Percentiles rank a stretch among this genome's conserved stretches.
phyloP scores from a whole-genome alignment of 2,888 invertebrate genomes.

The Phengaris arion region DNA sequence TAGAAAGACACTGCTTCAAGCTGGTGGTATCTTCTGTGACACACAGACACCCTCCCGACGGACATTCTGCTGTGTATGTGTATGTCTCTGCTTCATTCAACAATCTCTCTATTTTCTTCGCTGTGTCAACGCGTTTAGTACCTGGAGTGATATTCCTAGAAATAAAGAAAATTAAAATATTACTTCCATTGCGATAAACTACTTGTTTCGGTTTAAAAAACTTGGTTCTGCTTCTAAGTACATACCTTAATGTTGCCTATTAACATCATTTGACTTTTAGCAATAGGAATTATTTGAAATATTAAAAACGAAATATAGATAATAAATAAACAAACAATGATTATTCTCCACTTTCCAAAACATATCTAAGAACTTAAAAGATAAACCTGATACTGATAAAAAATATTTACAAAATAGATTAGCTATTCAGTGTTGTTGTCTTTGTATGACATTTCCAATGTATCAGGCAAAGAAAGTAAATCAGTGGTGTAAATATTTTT shows the following conservation, averaged over 20 bases:
- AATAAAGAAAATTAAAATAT: slow-evolving; percentile 26
- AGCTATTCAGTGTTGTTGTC: too few relatives aligned
- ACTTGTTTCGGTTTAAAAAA: too few relatives aligned
- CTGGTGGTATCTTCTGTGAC: slow-evolving; percentile 63
- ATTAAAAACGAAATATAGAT: too few relatives aligned
- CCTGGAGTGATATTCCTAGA: slow-evolving; percentile 54
- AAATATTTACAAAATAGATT: too few relatives aligned
- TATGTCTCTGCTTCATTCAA: slow-evolving; percentile 70
- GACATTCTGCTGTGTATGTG: slow-evolving; percentile 67
- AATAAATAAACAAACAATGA: not conserved
- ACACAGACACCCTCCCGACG: slow-evolving; percentile 65
- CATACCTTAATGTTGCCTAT: too few relatives aligned
- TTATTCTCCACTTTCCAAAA: not conserved
- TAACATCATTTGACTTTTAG: too few relatives aligned
- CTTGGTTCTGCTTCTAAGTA: too few relatives aligned
- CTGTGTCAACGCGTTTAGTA: slow-evolving; percentile 51
- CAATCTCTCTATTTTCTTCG: slow-evolving; percentile 57
- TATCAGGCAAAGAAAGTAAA: too few relatives aligned
- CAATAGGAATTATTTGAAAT: too few relatives aligned
- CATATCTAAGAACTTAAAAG: not conserved
- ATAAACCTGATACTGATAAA: not conserved
- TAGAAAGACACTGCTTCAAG: slow-evolving; percentile 56
- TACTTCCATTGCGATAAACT: too few relatives aligned
- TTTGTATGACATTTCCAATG: too few relatives aligned
- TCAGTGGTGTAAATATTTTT: too few relatives aligned